Evolutionary conservation across 2,797 vertebrate species (phyloP).

Genomic region (Leuciscus waleckii): DNA sequence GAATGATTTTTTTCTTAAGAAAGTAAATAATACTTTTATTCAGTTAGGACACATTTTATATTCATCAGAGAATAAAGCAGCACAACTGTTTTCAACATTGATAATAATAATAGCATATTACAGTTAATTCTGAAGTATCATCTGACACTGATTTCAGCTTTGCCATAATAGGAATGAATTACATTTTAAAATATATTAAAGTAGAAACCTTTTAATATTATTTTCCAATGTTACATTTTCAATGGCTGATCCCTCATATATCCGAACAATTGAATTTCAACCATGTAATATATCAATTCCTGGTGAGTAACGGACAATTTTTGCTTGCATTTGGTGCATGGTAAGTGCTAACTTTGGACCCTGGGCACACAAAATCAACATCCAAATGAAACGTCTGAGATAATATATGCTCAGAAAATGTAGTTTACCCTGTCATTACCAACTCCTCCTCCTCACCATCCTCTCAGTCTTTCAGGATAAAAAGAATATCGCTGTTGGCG

Average conservation of each 20-base stretch:
- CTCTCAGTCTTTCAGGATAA: constrained; percentile 21
- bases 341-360: not conserved
- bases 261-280: not conserved
- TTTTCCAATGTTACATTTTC: not conserved
- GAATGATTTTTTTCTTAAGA: not conserved
- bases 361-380: constrained; percentile 21
- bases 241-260: not conserved
- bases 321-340: not conserved
- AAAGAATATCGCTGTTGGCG: constrained; percentile 2
- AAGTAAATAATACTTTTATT: not conserved
- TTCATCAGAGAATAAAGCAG: not conserved
- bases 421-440: constrained; percentile 27
- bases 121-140: not conserved
- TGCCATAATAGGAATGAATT: not conserved
- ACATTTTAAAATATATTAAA: not conserved
- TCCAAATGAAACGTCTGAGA: not conserved
- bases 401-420: constrained; percentile 29
- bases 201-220: not conserved
- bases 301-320: not conserved
- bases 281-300: not conserved
- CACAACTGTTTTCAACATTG: not conserved
- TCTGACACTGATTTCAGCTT: not conserved
- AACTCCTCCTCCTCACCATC: constrained; percentile 17
- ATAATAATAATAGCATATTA: not conserved
- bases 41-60: not conserved